phyloP scores from a whole-genome alignment of 37 sponge, comb jelly and placozoan genomes.

The Ianthella basta region DNA sequence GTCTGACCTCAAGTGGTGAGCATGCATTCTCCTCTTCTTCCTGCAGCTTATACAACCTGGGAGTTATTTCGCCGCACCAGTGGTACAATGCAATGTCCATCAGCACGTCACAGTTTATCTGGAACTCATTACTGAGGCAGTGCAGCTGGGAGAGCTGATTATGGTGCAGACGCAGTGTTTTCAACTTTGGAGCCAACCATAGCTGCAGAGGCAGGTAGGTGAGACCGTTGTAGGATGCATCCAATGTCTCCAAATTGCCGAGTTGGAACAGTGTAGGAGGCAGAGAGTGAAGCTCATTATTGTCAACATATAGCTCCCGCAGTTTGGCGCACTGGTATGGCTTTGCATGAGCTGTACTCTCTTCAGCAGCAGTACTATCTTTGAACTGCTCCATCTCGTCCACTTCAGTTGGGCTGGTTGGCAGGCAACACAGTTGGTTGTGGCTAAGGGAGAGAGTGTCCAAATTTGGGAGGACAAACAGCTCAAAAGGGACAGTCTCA shows the following conservation, averaged over 20 bases:
- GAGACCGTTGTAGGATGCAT: slow-evolving; percentile 49
- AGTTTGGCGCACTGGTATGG: slow-evolving; percentile 23
- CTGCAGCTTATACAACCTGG: too few relatives aligned
- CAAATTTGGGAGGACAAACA: slow-evolving; percentile 54
- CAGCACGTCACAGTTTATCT: neutral
- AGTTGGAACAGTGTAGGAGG: slow-evolving; percentile 55
- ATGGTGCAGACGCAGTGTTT: slow-evolving; percentile 39
- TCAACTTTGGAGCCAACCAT: slow-evolving; percentile 67
- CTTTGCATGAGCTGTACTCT: neutral
- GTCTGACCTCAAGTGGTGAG: too few relatives aligned
- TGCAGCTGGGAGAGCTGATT: slow-evolving; percentile 65
- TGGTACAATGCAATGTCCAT: too few relatives aligned
- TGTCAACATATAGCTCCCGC: slow-evolving; percentile 37
- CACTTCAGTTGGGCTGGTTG: neutral
- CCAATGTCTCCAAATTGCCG: slow-evolving; percentile 43
- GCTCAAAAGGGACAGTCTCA: slow-evolving; percentile 42
- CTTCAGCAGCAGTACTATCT: neutral
- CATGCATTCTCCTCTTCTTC: too few relatives aligned
- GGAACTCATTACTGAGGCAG: slow-evolving; percentile 38
- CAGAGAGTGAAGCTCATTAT: slow-evolving; percentile 51
- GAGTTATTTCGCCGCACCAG: too few relatives aligned
- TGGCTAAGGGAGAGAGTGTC: slow-evolving; percentile 48
- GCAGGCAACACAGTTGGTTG: slow-evolving; percentile 50
- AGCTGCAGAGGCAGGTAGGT: slow-evolving; percentile 61
- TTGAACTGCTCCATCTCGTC: neutral